phyloP scores from a whole-genome alignment of 2,797 vertebrate species.

The Melanotaenia parkinsoni region DNA sequence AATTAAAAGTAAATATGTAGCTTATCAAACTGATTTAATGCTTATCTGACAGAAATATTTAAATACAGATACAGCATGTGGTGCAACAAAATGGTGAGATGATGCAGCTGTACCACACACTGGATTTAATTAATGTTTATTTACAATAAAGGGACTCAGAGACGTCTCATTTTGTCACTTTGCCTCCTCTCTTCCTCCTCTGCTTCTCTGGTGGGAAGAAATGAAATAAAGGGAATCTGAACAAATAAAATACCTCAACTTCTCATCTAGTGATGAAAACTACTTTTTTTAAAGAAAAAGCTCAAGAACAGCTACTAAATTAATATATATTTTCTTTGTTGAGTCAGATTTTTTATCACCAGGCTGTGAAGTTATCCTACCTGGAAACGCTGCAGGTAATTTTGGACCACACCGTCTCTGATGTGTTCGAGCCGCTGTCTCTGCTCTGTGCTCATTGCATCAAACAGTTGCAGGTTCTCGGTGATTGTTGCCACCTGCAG shows the following conservation, averaged over 20 bases:
- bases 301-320: background rate
- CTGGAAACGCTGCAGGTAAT: conserved; percentile 87
- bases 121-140: too few species aligned
- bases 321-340: background rate
- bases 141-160: background rate
- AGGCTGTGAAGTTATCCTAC: conserved; percentile 46
- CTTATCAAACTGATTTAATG: too few species aligned
- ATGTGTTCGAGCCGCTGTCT: conserved; percentile 80
- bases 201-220: too few species aligned
- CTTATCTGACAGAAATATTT: too few species aligned
- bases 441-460: conserved; percentile 76
- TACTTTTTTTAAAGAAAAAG: background rate
- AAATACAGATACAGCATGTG: too few species aligned
- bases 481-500: conserved; percentile 90
- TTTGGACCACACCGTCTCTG: conserved; percentile 84
- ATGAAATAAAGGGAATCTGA: too few species aligned
- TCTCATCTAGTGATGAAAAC: background rate
- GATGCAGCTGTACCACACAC: too few species aligned
- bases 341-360: background rate
- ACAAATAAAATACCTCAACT: too few species aligned
- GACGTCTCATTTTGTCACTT: background rate
- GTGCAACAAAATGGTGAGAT: too few species aligned
- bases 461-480: conserved; percentile 91
- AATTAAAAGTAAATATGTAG: too few species aligned
- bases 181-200: background rate